phyloP scores from a whole-genome alignment of 2,113 vertebrate species.

The Menidia beryllina region DNA sequence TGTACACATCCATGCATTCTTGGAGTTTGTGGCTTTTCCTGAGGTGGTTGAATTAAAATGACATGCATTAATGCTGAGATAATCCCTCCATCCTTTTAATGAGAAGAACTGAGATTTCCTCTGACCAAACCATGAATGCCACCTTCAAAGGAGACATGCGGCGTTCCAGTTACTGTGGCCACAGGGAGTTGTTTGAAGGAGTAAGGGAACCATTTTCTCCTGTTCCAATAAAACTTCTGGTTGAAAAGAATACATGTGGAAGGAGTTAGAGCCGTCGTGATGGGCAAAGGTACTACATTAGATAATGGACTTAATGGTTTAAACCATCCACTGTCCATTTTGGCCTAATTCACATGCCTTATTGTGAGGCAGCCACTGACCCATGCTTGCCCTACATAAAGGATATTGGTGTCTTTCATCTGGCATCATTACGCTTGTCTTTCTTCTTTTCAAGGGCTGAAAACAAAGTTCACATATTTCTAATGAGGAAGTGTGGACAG shows the following conservation, averaged over 20 bases:
- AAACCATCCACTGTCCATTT: background rate
- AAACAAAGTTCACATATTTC: constrained; percentile 28
- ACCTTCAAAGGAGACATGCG: constrained; percentile 62
- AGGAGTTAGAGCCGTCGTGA: constrained; percentile 37
- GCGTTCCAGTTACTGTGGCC: constrained; percentile 44
- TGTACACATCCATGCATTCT: too few relatives aligned
- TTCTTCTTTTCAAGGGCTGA: constrained; percentile 17
- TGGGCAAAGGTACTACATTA: background rate
- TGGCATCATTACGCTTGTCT: constrained; percentile 18
- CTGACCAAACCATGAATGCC: constrained; percentile 41
- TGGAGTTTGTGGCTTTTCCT: too few relatives aligned
- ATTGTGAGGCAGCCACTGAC: constrained; percentile 1
- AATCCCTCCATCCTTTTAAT: constrained; percentile 49
- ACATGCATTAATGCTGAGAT: background rate
- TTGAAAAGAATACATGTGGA: constrained; percentile 59
- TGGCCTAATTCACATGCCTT: background rate
- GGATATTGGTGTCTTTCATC: constrained; percentile 50
- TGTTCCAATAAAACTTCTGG: constrained; percentile 53
- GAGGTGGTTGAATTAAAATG: too few relatives aligned
- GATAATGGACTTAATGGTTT: constrained; percentile 1
- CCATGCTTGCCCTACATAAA: constrained; percentile 30
- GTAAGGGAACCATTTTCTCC: constrained; percentile 33
- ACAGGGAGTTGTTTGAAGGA: constrained; percentile 52
- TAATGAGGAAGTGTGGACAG: constrained; percentile 62
- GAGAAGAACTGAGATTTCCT: constrained; percentile 49